These are phyloP conservation scores for Cryptosula pallasiana DNA, from an alignment of 2,888 invertebrate species.

Conservation along the genomic window DNA sequence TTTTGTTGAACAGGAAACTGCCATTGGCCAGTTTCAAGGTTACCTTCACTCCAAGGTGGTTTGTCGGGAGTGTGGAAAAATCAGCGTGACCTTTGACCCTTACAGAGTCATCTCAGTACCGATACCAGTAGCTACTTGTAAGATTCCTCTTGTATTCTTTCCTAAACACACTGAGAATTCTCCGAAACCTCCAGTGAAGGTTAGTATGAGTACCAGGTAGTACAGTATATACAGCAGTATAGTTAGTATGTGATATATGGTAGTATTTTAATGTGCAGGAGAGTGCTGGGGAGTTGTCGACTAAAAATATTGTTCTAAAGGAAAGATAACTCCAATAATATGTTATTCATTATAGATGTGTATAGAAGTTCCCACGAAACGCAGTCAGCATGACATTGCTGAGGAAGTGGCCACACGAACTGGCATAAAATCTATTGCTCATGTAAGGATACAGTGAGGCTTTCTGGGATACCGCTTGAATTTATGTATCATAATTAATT, in stretches of 20 bases:
- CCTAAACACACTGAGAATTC: constrained; percentile 41
- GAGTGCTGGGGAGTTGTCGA: too few relatives aligned
- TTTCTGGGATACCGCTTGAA: too few relatives aligned
- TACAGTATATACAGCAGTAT: too few relatives aligned
- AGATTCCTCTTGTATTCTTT: constrained; percentile 10
- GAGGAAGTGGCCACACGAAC: neutral
- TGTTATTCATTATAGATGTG: neutral
- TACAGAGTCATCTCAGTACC: constrained; percentile 57
- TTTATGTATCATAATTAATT: too few relatives aligned
- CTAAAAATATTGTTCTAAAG: too few relatives aligned
- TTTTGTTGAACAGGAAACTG: too few relatives aligned
- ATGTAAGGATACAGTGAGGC: too few relatives aligned
- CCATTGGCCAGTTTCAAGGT: constrained; percentile 57
- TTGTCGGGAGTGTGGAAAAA: constrained; percentile 57
- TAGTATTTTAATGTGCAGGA: too few relatives aligned
- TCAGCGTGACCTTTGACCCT: constrained; percentile 58
- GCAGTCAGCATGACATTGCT: neutral
- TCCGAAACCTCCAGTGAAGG: constrained; percentile 50
- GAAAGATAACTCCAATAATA: too few relatives aligned
- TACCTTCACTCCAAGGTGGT: constrained; percentile 57
- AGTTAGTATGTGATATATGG: too few relatives aligned
- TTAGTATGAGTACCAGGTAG: too few relatives aligned
- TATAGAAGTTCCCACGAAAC: neutral
- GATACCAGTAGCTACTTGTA: constrained; percentile 51
- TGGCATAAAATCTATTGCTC: neutral